Percentiles rank a stretch among this genome's conserved stretches.
Conservation (phyloP, 2,888 invertebrate species). For the Drosophila limbata region DNA sequence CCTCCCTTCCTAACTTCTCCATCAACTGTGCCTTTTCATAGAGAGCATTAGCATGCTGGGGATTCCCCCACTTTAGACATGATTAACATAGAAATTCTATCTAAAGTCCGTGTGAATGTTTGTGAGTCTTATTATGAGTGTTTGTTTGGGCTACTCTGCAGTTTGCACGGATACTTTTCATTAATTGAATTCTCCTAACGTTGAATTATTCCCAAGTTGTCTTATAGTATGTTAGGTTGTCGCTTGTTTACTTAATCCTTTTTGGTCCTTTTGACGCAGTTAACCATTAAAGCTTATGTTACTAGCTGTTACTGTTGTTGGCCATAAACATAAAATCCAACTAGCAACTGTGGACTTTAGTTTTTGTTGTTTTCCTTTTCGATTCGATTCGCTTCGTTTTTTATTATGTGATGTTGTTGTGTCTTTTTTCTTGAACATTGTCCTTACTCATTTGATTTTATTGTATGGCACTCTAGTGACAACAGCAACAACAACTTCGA, state of each 20-base stretch:
- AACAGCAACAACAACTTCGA: slow-evolving; percentile 38
- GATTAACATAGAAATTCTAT: slow-evolving; percentile 35
- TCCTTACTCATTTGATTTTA: slow-evolving; percentile 71
- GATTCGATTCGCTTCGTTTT: slow-evolving; percentile 29
- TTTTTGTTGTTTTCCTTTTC: slow-evolving; percentile 42
- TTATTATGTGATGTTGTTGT: slow-evolving; percentile 46
- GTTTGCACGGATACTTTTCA: slow-evolving; percentile 44
- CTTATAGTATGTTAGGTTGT: slow-evolving; percentile 13
- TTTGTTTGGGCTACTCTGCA: slow-evolving; percentile 38
- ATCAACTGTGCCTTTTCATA: slow-evolving; percentile 27
- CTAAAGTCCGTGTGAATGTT: slow-evolving; percentile 3
- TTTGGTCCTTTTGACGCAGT: slow-evolving; percentile 17
- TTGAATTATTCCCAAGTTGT: slow-evolving; percentile 4
- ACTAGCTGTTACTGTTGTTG: slow-evolving; percentile 10
- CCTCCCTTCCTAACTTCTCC: background rate
- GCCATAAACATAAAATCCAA: slow-evolving; percentile 58
- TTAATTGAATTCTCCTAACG: slow-evolving; percentile 68
- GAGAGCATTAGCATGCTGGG: slow-evolving; percentile 12
- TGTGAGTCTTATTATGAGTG: slow-evolving; percentile 10
- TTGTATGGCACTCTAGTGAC: slow-evolving; percentile 64
- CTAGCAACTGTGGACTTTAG: slow-evolving; percentile 51
- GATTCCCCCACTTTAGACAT: slow-evolving; percentile 12
- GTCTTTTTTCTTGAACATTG: slow-evolving; percentile 25
- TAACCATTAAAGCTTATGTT: slow-evolving; percentile 66
- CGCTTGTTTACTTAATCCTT: slow-evolving; percentile 64